Base-by-base conservation (phyloP, 1,140 invertebrate species). In the Onthophagus taurus region DNA sequence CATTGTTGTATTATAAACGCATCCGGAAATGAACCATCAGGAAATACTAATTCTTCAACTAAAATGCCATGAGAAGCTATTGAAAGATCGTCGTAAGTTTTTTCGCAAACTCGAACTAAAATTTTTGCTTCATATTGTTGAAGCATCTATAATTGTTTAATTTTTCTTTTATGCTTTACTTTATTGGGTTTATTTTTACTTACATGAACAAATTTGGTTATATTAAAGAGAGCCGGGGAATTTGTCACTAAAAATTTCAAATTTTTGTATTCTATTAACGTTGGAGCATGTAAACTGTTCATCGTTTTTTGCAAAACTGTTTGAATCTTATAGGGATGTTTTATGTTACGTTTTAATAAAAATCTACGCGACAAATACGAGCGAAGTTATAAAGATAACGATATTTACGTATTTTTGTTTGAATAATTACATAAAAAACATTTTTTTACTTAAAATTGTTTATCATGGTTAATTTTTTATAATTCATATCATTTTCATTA, bases 11-110 rank as follows among this genome's bases (percentile, higher is more conserved):
- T 42, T 2, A 42, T 14, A 7, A 13, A 3, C 11, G 20, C n/a
- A 2, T 16, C 19, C 9, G 45, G 45, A 23, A 47, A 47, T 3
- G 29, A 20, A 8, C 45, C 45, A 33, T 47, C 33, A 5, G 19
- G 19, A 29, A 34, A 47, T 12, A 23, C n/a, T 0, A 47, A 21
- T 11, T 42, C 39, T 16, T 42, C 31, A 11, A 47, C 24, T n/a
- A 5, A 13, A 24, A 47, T 47, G 4, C 45, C 45, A 21, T 33
- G n/a, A 3, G 20, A n/a, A 18, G 1, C 20, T 18, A 47, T 42
- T 9, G n/a, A n/a, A 9, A 14, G 2, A 9, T 31, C 23, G 12
- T 42, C 30, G 38, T 47, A 47, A 3, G 30, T 26, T 11, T 12
- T 26, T 31, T 35, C 31, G 13, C 38, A 47, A 2, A 26, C 31